These are phyloP conservation scores for Nothoprocta pentlandii DNA, from an alignment of 2,113 vertebrate genomes.

Conservation along the genomic window DNA sequence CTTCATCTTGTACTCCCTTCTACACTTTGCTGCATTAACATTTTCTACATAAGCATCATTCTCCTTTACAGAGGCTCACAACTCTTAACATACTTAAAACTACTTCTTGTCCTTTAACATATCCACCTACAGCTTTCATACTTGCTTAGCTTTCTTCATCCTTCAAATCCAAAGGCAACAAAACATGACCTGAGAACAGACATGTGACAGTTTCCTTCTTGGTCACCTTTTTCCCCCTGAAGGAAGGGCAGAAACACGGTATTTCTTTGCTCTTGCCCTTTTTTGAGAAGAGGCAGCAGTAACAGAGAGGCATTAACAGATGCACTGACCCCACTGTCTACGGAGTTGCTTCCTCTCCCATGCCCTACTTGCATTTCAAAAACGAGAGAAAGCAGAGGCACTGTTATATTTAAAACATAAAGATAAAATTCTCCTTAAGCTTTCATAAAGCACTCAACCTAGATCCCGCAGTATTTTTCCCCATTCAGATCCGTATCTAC, in stretches of 20 bases:
- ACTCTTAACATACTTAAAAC: background rate
- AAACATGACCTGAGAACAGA: background rate
- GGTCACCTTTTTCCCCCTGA: background rate
- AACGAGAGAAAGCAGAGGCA: background rate
- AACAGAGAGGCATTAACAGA: background rate
- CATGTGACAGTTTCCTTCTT: background rate
- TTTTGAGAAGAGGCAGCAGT: background rate
- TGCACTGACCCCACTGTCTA: background rate
- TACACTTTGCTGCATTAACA: background rate
- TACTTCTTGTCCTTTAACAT: slow-evolving; percentile 24
- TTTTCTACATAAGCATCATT: background rate
- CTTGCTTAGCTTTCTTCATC: background rate
- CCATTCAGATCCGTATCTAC: background rate
- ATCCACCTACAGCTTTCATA: background rate
- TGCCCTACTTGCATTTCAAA: background rate
- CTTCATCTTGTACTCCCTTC: background rate
- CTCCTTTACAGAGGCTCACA: background rate
- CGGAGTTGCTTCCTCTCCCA: background rate
- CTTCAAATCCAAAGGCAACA: slow-evolving; percentile 19
- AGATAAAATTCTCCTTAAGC: accelerated
- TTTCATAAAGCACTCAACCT: background rate
- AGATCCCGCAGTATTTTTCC: background rate
- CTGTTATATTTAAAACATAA: background rate
- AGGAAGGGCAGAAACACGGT: background rate
- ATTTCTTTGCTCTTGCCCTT: background rate